Conservation (phyloP, 2,797 vertebrate genomes). For the Cuculus canorus region DNA sequence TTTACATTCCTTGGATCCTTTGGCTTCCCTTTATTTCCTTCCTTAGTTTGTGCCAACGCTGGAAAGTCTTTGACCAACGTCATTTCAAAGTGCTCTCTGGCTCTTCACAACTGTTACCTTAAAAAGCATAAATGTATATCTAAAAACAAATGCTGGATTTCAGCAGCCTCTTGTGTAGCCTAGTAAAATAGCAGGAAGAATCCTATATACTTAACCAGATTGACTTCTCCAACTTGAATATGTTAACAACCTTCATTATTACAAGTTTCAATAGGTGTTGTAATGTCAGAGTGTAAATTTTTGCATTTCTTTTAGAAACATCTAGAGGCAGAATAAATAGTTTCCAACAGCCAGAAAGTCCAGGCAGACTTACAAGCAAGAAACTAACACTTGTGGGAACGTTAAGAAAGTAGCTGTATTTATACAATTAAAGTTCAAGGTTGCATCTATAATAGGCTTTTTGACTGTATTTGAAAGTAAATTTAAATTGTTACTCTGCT, state of each 20-base stretch:
- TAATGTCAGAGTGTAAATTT: background rate
- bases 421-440: constrained; percentile 64
- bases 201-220: background rate
- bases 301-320: background rate
- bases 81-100: background rate
- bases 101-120: background rate
- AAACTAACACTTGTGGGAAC: background rate
- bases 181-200: constrained; percentile 60
- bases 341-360: background rate
- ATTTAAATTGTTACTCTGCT: constrained; percentile 63
- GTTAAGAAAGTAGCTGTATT: constrained; percentile 46
- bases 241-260: background rate
- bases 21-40: constrained; percentile 10
- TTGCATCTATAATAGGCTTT: constrained; percentile 60
- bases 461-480: constrained; percentile 52
- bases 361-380: background rate
- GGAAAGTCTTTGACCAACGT: background rate
- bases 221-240: background rate
- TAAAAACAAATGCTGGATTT: constrained; percentile 53
- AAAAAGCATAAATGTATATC: background rate
- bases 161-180: constrained; percentile 68
- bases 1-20: background rate
- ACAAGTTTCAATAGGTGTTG: background rate
- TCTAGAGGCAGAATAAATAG: background rate
- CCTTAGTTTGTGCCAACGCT: background rate